Evolutionary conservation across 2,797 vertebrate genomes (phyloP).

Genomic region (Urophycis tenuis): DNA sequence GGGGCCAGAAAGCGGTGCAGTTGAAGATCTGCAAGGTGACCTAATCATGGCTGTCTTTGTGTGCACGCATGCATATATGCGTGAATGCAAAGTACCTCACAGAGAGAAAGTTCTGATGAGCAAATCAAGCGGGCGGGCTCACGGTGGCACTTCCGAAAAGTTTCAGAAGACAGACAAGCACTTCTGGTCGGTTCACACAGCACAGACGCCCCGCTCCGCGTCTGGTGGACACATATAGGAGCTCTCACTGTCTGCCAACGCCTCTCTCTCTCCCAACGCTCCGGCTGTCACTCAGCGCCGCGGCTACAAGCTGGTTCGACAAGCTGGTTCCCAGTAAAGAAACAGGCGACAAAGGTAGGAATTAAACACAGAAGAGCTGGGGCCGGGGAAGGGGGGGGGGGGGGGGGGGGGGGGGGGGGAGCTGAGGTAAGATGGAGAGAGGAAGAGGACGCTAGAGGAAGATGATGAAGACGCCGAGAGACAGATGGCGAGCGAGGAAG

Average conservation of each 20-base stretch:
- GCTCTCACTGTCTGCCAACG: background rate
- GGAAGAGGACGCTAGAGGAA: conserved; percentile 7
- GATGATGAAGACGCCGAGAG: conserved; percentile 8
- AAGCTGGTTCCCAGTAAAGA: background rate
- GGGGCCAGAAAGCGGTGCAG: background rate
- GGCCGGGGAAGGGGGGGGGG: no score
- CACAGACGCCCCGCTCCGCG: no score
- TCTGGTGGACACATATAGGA: background rate
- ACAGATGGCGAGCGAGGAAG: conserved; percentile 32
- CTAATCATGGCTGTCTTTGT: background rate
- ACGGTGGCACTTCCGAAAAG: background rate
- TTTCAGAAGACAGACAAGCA: background rate
- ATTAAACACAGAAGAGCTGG: background rate
- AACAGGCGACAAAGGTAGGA: background rate
- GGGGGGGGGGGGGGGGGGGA: no score
- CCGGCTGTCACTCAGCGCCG: background rate
- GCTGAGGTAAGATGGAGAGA: background rate
- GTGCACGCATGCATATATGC: background rate
- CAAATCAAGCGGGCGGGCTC: background rate
- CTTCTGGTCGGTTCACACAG: no score
- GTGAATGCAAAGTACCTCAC: background rate
- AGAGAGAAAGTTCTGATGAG: background rate
- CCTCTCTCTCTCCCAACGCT: background rate
- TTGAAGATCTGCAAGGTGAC: conserved; percentile 2
- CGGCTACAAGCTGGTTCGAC: background rate